These are phyloP conservation scores for Saxidomus purpurata DNA, from an alignment of 1,140 invertebrate genomes.

Conservation along the genomic window DNA sequence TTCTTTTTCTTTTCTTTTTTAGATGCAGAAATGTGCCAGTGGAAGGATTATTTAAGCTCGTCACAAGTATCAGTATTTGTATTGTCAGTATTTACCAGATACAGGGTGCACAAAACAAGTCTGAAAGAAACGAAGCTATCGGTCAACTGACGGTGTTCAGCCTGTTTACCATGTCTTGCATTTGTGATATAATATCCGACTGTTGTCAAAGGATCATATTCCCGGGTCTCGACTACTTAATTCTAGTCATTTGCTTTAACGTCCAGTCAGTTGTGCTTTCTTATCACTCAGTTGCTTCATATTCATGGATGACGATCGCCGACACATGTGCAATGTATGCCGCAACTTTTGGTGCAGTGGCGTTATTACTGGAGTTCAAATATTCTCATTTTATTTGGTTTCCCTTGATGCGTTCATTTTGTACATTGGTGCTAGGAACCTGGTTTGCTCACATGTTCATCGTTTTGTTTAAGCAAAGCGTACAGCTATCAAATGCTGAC, in stretches of 20 bases:
- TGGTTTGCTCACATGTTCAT: slow-evolving; percentile 71
- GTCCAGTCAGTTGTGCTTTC: slow-evolving; percentile 65
- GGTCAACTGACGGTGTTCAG: slow-evolving; percentile 68
- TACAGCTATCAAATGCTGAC: not conserved
- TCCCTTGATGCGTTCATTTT: slow-evolving; percentile 68
- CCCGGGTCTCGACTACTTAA: slow-evolving; percentile 68
- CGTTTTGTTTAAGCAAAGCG: slow-evolving; percentile 51
- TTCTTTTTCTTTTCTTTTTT: not conserved
- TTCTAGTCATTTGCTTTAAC: slow-evolving; percentile 68
- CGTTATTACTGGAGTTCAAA: slow-evolving; percentile 67
- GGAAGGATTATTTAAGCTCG: slow-evolving; percentile 70
- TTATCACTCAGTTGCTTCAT: slow-evolving; percentile 45
- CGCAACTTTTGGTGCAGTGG: slow-evolving; percentile 40
- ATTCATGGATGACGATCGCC: slow-evolving; percentile 32
- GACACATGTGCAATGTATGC: slow-evolving; percentile 55
- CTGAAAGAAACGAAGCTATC: slow-evolving; percentile 46
- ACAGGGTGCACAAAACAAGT: not conserved
- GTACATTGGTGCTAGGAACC: slow-evolving; percentile 72
- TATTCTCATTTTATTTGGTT: slow-evolving; percentile 67
- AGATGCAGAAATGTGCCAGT: slow-evolving; percentile 53
- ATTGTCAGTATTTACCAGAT: not conserved
- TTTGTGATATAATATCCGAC: slow-evolving; percentile 69
- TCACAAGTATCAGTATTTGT: not conserved
- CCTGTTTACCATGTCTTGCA: slow-evolving; percentile 66
- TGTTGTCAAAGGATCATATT: slow-evolving; percentile 62